These are phyloP conservation scores for Apamea sordens DNA, from an alignment of 2,888 invertebrate genomes.

Conservation along the genomic window DNA sequence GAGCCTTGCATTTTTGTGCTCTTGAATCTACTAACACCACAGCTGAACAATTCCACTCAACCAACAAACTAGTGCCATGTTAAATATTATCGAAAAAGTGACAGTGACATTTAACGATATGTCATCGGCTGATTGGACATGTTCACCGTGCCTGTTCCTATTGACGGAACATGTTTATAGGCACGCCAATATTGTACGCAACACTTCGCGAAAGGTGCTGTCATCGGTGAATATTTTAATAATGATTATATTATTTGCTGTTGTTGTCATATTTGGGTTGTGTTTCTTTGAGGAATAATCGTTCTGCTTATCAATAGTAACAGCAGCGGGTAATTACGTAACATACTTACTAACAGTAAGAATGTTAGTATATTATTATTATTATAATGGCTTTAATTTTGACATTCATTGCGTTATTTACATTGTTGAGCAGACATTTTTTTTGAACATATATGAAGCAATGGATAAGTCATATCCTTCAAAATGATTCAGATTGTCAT, in stretches of 20 bases:
- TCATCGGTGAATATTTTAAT: conserved; percentile 22
- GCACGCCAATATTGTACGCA: conserved; percentile 32
- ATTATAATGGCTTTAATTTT: too few relatives aligned
- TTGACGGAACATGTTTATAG: conserved; percentile 37
- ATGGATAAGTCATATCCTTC: too few relatives aligned
- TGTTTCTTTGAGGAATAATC: not conserved
- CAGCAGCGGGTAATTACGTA: too few relatives aligned
- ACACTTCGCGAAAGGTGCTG: conserved; percentile 11
- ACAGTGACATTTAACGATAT: conserved; percentile 52
- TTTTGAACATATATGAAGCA: too few relatives aligned
- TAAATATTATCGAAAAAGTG: conserved; percentile 36
- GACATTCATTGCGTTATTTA: too few relatives aligned
- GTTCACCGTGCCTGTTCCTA: conserved; percentile 31
- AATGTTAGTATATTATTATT: too few relatives aligned
- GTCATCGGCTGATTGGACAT: conserved; percentile 56
- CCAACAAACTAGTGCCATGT: conserved; percentile 25
- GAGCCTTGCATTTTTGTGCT: not conserved
- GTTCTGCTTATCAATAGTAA: not conserved
- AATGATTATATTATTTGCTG: not conserved
- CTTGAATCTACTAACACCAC: not conserved
- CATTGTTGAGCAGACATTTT: too few relatives aligned
- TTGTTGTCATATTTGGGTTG: not conserved
- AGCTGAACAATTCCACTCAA: not conserved
- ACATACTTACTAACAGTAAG: too few relatives aligned
- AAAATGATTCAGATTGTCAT: too few relatives aligned